Base-by-base conservation (phyloP, 2,113 vertebrate genomes). In the Lophius piscatorius region DNA sequence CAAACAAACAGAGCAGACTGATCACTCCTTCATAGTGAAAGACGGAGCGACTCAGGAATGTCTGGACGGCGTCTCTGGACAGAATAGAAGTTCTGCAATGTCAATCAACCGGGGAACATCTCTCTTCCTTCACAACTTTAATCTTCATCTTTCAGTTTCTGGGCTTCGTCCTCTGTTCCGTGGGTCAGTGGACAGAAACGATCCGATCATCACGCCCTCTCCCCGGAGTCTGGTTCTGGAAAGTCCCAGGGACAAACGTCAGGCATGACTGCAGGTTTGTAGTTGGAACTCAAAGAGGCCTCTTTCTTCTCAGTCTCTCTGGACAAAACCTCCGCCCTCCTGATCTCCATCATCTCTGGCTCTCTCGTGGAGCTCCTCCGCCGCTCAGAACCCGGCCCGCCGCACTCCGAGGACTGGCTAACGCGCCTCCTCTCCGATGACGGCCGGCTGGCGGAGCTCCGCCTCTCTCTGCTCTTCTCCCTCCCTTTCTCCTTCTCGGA, bases 201-300 rank as follows among this genome's bases (percentile, higher is more conserved):
- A 55, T 26, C 4, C 34, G 2, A 40, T 72, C 46, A 72, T 89
- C 87, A 93, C 70, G 81, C 86, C 46, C 55, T 74, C 56, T 87
- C 86, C 11, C 61, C 86, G 70, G 82, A 79, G 63, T 80, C 77
- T 63, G 80, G 85, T 69, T 92, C 92, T 66, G 92, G 85, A 60
- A 92, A 94, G 88, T 94, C 89, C 93, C 93, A 92, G 21, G 92
- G 92, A 55, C 89, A 93, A 62, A 89, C 86, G 24, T 90, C 83
- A 41, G 76, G 91, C 81, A 59, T 64, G 70, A 46, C 47, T 41
- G 78, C 79, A 67, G 52, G 11, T 64, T 85, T 80, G 73, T 64
- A 44, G 47, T 66, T 80, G 26, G 68, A 71, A 70, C 69, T 78
- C 81, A 65, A 57, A 42, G 80, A 54, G 57, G 67, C 63, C n/a